A percentile compares a stretch with the other conserved stretches of the same genome.
Evolutionary conservation across 2,888 invertebrate genomes (phyloP).

Genomic region (Tetragonisca angustula): DNA sequence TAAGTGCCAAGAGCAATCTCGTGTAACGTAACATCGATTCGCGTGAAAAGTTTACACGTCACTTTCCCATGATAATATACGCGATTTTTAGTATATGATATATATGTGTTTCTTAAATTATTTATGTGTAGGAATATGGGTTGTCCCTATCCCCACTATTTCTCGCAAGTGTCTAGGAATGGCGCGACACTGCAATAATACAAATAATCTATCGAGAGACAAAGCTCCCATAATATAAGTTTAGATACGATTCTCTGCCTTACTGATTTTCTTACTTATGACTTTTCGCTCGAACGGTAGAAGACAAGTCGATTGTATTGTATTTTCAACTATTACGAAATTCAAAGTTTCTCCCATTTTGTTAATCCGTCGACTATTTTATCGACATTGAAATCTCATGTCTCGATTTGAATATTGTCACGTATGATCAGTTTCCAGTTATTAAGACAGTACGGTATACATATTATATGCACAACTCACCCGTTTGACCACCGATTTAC

Average conservation of each 20-base stretch:
- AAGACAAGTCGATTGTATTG: neutral
- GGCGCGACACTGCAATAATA: neutral
- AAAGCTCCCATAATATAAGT: neutral
- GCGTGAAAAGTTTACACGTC: constrained; percentile 43
- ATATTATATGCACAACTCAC: constrained; percentile 13
- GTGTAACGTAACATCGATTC: constrained; percentile 24
- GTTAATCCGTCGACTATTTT: neutral
- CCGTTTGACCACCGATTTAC: constrained; percentile 29
- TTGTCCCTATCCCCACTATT: neutral
- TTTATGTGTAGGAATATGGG: neutral
- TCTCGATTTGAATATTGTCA: neutral
- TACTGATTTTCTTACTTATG: neutral
- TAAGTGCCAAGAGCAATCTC: neutral
- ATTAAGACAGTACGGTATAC: neutral
- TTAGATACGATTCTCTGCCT: neutral
- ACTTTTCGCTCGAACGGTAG: neutral
- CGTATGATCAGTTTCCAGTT: neutral
- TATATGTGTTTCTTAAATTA: constrained; percentile 13
- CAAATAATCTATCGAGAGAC: neutral
- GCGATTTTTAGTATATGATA: constrained; percentile 13
- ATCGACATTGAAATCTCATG: neutral
- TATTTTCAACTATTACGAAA: no score
- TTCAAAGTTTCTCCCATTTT: neutral
- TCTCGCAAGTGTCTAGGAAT: neutral
- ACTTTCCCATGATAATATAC: constrained; percentile 44